phyloP scores from a whole-genome alignment of 2,888 invertebrate genomes.

The Orthosia gothica region DNA sequence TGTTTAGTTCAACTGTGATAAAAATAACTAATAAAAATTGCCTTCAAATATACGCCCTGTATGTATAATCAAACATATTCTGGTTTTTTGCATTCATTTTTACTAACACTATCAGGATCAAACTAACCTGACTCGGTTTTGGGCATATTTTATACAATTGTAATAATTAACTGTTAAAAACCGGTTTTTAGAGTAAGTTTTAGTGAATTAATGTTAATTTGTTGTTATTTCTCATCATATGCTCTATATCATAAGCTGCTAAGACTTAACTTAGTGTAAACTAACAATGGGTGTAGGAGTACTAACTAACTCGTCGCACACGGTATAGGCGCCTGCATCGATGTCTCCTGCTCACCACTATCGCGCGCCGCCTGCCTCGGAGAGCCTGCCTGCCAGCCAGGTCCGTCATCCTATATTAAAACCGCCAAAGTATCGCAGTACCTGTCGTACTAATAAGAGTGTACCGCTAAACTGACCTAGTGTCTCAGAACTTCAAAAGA shows the following conservation, averaged over 20 bases:
- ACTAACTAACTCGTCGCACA: no score
- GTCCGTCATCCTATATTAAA: slow-evolving; percentile 85
- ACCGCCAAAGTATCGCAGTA: slow-evolving; percentile 13
- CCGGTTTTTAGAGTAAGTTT: no score
- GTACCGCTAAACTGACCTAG: slow-evolving; percentile 29
- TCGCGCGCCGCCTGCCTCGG: slow-evolving; percentile 93
- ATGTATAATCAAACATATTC: no score
- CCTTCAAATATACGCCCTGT: no score
- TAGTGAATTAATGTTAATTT: no score
- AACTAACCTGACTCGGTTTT: slow-evolving; percentile 9
- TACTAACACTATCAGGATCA: slow-evolving; percentile 5
- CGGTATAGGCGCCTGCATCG: slow-evolving; percentile 94
- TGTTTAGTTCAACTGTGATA: no score
- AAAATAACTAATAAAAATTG: no score
- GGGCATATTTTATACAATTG: neutral
- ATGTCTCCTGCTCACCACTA: slow-evolving; percentile 97
- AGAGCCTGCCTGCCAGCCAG: slow-evolving; percentile 96
- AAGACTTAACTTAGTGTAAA: no score
- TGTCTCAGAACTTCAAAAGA: neutral
- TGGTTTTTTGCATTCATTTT: no score
- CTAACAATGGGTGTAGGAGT: no score
- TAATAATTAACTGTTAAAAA: neutral
- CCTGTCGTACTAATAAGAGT: neutral
- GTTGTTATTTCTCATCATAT: no score
- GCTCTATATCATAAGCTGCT: no score